These are phyloP conservation scores for Eristalinus sepulchralis DNA, from an alignment of 2,888 invertebrate species.

Conservation along the genomic window DNA sequence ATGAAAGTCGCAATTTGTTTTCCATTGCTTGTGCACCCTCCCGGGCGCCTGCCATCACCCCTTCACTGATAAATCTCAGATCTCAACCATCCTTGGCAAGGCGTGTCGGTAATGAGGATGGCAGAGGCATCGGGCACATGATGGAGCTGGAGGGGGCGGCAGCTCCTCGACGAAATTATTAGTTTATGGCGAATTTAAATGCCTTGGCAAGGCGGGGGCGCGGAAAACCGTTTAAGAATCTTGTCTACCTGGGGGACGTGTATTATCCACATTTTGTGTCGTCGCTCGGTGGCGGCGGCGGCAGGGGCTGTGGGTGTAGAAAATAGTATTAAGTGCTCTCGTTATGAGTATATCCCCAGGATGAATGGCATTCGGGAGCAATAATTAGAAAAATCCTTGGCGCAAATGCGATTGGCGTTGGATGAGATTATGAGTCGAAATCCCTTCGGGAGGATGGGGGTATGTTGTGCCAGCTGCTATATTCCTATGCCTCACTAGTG, in stretches of 20 bases:
- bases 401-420: slow-evolving; percentile 44
- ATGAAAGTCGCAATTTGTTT: slow-evolving; percentile 42
- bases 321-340: slow-evolving; percentile 47
- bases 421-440: slow-evolving; percentile 38
- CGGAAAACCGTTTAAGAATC: slow-evolving; percentile 42
- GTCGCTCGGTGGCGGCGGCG: not conserved
- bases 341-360: slow-evolving; percentile 59
- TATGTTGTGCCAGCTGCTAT: slow-evolving; percentile 26
- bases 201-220: not conserved
- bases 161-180: slow-evolving; percentile 37
- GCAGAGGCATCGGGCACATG: slow-evolving; percentile 11
- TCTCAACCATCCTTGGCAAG: not conserved
- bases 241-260: slow-evolving; percentile 36
- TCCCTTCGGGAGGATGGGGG: not conserved
- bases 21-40: not conserved
- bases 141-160: not conserved
- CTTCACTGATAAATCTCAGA: slow-evolving; percentile 6
- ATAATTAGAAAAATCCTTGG: slow-evolving; percentile 57
- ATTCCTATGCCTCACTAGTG: slow-evolving; percentile 16
- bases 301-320: slow-evolving; percentile 6
- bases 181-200: slow-evolving; percentile 51
- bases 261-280: slow-evolving; percentile 39
- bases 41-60: not conserved
- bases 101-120: slow-evolving; percentile 20
- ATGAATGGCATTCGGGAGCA: slow-evolving; percentile 53